Conservation (phyloP, 2,888 invertebrate species). For the Drosophila flavopinicola region DNA sequence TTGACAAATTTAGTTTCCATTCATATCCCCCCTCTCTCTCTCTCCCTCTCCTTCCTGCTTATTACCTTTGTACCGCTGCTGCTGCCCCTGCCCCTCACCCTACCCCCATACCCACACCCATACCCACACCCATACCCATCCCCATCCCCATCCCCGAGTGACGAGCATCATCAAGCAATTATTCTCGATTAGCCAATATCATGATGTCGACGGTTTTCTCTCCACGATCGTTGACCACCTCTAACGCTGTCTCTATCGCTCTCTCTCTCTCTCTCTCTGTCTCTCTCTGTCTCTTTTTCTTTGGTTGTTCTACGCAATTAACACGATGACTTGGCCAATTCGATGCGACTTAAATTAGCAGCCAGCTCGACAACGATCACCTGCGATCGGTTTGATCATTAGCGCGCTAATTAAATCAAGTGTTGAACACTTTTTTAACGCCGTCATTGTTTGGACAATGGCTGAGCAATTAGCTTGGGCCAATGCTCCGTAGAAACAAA, state of each 20-base stretch:
- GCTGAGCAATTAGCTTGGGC: conserved; percentile 68
- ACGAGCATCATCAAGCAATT: conserved; percentile 62
- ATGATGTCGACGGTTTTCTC: conserved; percentile 56
- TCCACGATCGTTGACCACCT: conserved; percentile 27
- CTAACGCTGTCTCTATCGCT: conserved; percentile 12
- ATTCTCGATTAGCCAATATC: conserved; percentile 73
- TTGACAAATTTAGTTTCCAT: conserved; percentile 66
- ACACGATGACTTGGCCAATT: conserved; percentile 60
- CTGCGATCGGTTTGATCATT: conserved; percentile 55
- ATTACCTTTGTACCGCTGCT: conserved; percentile 18
- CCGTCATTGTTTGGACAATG: conserved; percentile 75
- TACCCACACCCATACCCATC: neutral
- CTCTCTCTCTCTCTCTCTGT: neutral
- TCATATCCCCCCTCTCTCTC: too few species aligned
- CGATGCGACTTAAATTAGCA: conserved; percentile 60
- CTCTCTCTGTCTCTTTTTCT: conserved; percentile 3
- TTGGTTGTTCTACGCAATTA: conserved; percentile 69
- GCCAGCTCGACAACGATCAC: conserved; percentile 34
- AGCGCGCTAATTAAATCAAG: conserved; percentile 74
- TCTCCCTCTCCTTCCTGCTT: conserved; percentile 11
- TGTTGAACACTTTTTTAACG: conserved; percentile 49
- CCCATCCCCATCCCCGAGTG: conserved; percentile 7
- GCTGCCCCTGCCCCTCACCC: conserved; percentile 5
- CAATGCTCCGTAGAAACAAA: conserved; percentile 30
- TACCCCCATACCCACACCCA: conserved; percentile 2